phyloP scores from a whole-genome alignment of 2,888 invertebrate species.

The Cerceris rybyensis region DNA sequence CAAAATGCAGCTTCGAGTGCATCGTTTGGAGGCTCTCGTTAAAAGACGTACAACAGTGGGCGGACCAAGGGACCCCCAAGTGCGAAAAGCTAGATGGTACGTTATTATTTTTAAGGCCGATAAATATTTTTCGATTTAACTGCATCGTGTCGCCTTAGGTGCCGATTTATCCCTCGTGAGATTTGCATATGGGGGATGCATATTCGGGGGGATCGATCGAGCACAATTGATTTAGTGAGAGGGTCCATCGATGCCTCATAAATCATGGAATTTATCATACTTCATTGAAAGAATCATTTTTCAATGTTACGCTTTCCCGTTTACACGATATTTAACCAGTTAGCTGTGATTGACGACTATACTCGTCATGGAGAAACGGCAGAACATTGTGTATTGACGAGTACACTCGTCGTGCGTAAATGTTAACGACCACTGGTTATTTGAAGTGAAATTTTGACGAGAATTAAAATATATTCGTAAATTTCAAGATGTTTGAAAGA shows the following conservation, averaged over 20 bases:
- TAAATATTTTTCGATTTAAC: conserved; percentile 55
- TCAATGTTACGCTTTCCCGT: conserved; percentile 50
- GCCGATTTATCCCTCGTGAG: conserved; percentile 49
- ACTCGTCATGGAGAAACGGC: no score
- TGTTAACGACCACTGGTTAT: no score
- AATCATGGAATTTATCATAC: conserved; percentile 45
- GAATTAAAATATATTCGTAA: no score
- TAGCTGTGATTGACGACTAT: no score
- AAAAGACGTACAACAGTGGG: conserved; percentile 43
- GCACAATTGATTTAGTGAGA: conserved; percentile 56
- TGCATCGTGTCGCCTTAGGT: conserved; percentile 33
- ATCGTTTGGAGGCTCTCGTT: conserved; percentile 37
- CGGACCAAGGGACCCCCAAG: conserved; percentile 52
- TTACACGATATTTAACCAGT: conserved; percentile 23
- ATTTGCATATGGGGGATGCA: conserved; percentile 38
- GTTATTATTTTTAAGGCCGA: conserved; percentile 51
- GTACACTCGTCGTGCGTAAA: no score
- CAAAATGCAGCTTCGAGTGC: conserved; percentile 26
- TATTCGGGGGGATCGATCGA: conserved; percentile 46
- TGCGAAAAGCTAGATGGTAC: conserved; percentile 54
- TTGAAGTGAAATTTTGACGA: no score
- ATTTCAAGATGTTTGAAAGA: no score
- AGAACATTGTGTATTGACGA: no score
- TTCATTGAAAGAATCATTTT: conserved; percentile 46
- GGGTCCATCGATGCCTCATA: conserved; percentile 35